phyloP scores from a whole-genome alignment of 1,140 invertebrate species.

The Drosophila malerkotliana region DNA sequence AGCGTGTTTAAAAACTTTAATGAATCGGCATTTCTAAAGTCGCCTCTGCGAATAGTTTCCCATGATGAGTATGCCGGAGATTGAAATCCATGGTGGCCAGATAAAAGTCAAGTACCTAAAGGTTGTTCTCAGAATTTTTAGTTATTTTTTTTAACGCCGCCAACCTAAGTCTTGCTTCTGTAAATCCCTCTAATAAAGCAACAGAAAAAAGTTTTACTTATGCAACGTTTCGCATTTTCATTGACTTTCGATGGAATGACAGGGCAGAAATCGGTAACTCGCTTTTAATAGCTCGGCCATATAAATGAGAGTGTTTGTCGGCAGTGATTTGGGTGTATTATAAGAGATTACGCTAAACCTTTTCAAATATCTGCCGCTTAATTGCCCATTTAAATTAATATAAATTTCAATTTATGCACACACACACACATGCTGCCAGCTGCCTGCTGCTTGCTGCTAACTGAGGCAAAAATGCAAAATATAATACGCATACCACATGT shows the following conservation, averaged over 20 bases:
- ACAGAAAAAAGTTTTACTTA: conserved; percentile 29
- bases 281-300: conserved; percentile 42
- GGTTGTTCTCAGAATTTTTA: conserved; percentile 37
- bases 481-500: conserved; percentile 72
- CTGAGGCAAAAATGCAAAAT: conserved; percentile 62
- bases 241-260: conserved; percentile 66
- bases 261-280: conserved; percentile 33
- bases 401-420: conserved; percentile 72
- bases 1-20: conserved; percentile 33
- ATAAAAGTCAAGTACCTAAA: conserved; percentile 34
- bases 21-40: conserved; percentile 13
- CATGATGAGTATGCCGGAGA: conserved; percentile 32
- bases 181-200: conserved; percentile 9
- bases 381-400: conserved; percentile 80
- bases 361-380: conserved; percentile 67
- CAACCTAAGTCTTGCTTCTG: conserved; percentile 1
- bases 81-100: conserved; percentile 31
- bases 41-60: conserved; percentile 32
- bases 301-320: conserved; percentile 20
- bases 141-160: conserved; percentile 8
- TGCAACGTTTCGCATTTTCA: conserved; percentile 40
- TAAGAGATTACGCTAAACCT: conserved; percentile 58
- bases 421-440: conserved; percentile 13
- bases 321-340: conserved; percentile 35
- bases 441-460: conserved; percentile 4